Evolutionary conservation across 2,888 invertebrate genomes (phyloP).

Genomic region (Pseudolycoriella hygida): DNA sequence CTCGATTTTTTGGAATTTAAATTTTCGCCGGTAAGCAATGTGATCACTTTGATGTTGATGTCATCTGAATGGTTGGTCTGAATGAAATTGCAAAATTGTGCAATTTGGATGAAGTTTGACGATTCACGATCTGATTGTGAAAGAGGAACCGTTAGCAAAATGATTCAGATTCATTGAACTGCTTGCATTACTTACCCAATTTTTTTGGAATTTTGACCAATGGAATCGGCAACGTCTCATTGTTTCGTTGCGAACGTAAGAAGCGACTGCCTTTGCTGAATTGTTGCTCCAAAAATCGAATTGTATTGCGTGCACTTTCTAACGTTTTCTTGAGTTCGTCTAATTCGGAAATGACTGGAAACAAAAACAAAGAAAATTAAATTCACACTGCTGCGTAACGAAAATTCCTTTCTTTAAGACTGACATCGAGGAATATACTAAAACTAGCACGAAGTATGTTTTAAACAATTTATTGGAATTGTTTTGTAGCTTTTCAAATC

Average conservation of each 20-base stretch:
- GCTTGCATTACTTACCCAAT: conserved; percentile 50
- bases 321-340: conserved; percentile 77
- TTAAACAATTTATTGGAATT: too few relatives aligned
- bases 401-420: too few relatives aligned
- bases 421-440: too few relatives aligned
- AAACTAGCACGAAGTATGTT: neutral
- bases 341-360: conserved; percentile 68
- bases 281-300: conserved; percentile 82
- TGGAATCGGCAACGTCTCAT: conserved; percentile 57
- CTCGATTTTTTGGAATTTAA: conserved; percentile 23
- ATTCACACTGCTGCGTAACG: too few relatives aligned
- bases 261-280: conserved; percentile 74
- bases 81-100: conserved; percentile 28
- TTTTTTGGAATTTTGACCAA: conserved; percentile 60
- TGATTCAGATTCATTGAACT: neutral
- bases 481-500: too few relatives aligned
- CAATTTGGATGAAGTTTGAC: conserved; percentile 26
- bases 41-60: conserved; percentile 37
- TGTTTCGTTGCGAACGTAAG: conserved; percentile 69
- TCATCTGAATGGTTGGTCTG: conserved; percentile 33
- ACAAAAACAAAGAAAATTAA: conserved; percentile 12
- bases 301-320: conserved; percentile 72
- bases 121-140: conserved; percentile 24
- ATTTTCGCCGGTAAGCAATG: conserved; percentile 52
- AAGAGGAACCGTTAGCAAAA: neutral